These are phyloP conservation scores for Andrena hattorfiana DNA, from an alignment of 2,888 invertebrate genomes.

Conservation along the genomic window DNA sequence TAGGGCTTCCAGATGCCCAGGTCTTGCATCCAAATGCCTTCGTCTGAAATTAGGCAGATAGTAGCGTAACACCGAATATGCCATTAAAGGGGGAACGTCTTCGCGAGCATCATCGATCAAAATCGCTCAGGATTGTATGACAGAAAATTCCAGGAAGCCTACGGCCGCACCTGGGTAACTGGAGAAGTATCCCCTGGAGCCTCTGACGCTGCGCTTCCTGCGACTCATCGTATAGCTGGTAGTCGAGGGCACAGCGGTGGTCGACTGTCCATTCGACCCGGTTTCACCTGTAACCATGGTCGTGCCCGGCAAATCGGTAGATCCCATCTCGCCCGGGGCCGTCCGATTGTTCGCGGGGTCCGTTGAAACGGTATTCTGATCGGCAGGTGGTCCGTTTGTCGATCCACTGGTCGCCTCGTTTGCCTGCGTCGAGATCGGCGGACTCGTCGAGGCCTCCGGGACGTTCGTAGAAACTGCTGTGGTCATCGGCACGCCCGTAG, in stretches of 20 bases:
- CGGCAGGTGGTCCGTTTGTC: conserved; percentile 53
- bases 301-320: conserved; percentile 45
- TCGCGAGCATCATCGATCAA: neutral
- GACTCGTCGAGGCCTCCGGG: conserved; percentile 10
- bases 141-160: neutral
- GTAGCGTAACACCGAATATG: neutral
- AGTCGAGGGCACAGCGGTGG: conserved; percentile 16
- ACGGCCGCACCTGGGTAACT: conserved; percentile 73
- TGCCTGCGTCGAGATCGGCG: conserved; percentile 12
- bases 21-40: conserved; percentile 82
- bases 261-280: conserved; percentile 22
- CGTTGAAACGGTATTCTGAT: conserved; percentile 62
- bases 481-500: neutral
- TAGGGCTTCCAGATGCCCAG: conserved; percentile 77
- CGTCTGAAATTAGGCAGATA: conserved; percentile 70
- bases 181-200: conserved; percentile 75
- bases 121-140: neutral
- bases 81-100: neutral
- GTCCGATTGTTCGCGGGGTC: conserved; percentile 46
- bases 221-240: conserved; percentile 54
- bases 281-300: conserved; percentile 33
- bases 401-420: conserved; percentile 37
- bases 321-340: conserved; percentile 37
- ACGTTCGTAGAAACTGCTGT: neutral
- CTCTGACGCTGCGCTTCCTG: conserved; percentile 72